phyloP scores from a whole-genome alignment of 2,797 vertebrate species.

The Danionella dracula region DNA sequence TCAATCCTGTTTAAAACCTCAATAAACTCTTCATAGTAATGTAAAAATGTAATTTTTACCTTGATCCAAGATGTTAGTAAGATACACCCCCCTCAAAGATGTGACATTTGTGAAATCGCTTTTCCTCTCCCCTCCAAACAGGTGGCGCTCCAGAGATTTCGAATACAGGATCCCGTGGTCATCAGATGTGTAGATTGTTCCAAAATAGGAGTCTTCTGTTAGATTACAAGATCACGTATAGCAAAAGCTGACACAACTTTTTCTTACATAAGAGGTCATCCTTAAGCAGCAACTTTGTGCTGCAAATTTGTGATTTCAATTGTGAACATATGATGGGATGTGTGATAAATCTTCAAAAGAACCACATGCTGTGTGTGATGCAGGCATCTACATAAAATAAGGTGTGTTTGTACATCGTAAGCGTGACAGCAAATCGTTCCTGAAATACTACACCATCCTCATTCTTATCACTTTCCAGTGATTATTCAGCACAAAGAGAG shows the following conservation, averaged over 20 bases:
- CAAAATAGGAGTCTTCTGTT: slow-evolving; percentile 68
- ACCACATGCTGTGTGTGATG: slow-evolving; percentile 11
- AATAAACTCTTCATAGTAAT: background rate
- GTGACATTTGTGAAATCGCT: slow-evolving; percentile 78
- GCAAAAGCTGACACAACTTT: slow-evolving; percentile 25
- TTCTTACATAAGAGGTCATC: background rate
- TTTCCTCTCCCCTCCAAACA: slow-evolving; percentile 71
- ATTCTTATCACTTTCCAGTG: slow-evolving; percentile 24
- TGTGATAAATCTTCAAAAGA: background rate
- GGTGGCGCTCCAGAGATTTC: slow-evolving; percentile 74
- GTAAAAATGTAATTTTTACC: slow-evolving; percentile 47
- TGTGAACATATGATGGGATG: background rate
- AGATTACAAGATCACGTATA: slow-evolving; percentile 13
- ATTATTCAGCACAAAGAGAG: slow-evolving; percentile 19
- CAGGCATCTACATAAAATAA: slow-evolving; percentile 46
- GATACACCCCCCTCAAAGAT: slow-evolving; percentile 73
- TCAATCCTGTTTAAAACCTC: background rate
- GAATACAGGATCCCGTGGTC: slow-evolving; percentile 74
- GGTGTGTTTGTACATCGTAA: slow-evolving; percentile 55
- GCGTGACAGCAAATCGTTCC: background rate
- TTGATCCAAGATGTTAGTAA: slow-evolving; percentile 70
- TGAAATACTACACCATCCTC: slow-evolving; percentile 26
- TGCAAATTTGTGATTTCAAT: background rate
- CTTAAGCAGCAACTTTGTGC: slow-evolving; percentile 18
- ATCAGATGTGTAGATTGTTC: slow-evolving; percentile 77